Base-by-base conservation (phyloP, 1,140 invertebrate genomes). In the Archegozetes longisetosus region DNA sequence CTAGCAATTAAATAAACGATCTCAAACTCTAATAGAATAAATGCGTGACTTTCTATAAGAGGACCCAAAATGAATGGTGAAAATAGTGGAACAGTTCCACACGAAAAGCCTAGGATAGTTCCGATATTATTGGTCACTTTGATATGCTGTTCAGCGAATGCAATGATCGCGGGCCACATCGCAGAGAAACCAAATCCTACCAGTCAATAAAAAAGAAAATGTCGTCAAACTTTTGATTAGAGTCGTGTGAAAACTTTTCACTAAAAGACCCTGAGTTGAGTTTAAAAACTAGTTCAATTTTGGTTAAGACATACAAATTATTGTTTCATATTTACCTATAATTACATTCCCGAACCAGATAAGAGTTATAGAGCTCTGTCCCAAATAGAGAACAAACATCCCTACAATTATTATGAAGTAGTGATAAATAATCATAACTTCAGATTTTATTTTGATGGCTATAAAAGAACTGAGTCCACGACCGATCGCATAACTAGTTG, bases 131-230 rank as follows among this genome's bases (percentile, higher is more conserved):
- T 51, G 3, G 57, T 22, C 25, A 58, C 3, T 40, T 28, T 53
- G 20, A 49, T 23, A 25, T 58, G 26, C 14, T 25, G 46, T 17
- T 49, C 57, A 32, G 57, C 50, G n/a, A 58, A 58, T 20, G 57
- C 57, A 12, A 58, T 3, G 27, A 58, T 58, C 3, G 57, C 57
- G 3, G 57, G 48, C 46, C 48, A 58, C 57, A 58, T 58, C 1
- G 57, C 57, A 27, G 57, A 58, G 25, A 58, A 58, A 24, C 57
- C 57, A 53, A 28, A 58, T 27, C 57, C 57, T 57, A 46, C 17
- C 3, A 55, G 24, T 14, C 14, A 52, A 28, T 52, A 9, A 28
- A 40, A 40, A 40, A 9, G 6, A 40, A 40, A 40, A 9, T 40
- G n/a, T n/a, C n/a, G n/a, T n/a, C n/a, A n/a, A n/a, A n/a, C n/a